These are phyloP conservation scores for silkworm (Bombyx mori) DNA, from an alignment of 1,140 invertebrate species.

Conservation along the genomic window ASM3026992v2 NC_085118.1:11860001-11860500, in stretches of 20 bases:
- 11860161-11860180: conserved; percentile 88
- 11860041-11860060: conserved; percentile 88
- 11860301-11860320: conserved; percentile 55
- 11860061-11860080: conserved; percentile 84
- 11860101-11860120: conserved; percentile 91
- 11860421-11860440: conserved; percentile 88
- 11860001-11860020: conserved; percentile 86
- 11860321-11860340: conserved; percentile 54
- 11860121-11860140: conserved; percentile 84
- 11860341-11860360: conserved; percentile 72
- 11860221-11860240: conserved; percentile 85
- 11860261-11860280: conserved; percentile 86
- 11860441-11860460: conserved; percentile 67
- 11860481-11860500: no score
- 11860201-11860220: conserved; percentile 80
- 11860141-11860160: conserved; percentile 77
- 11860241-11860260: conserved; percentile 92
- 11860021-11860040: conserved; percentile 86
- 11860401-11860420: conserved; percentile 86
- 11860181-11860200: conserved; percentile 83
- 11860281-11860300: conserved; percentile 81
- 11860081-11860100: conserved; percentile 83
- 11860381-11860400: conserved; percentile 87
- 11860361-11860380: conserved; percentile 85
- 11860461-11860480: no score